Evolutionary conservation across 2,113 vertebrate genomes (phyloP), one percentile per base, ranked within the genome.

Genomic region (Myodes glareolus): DNA sequence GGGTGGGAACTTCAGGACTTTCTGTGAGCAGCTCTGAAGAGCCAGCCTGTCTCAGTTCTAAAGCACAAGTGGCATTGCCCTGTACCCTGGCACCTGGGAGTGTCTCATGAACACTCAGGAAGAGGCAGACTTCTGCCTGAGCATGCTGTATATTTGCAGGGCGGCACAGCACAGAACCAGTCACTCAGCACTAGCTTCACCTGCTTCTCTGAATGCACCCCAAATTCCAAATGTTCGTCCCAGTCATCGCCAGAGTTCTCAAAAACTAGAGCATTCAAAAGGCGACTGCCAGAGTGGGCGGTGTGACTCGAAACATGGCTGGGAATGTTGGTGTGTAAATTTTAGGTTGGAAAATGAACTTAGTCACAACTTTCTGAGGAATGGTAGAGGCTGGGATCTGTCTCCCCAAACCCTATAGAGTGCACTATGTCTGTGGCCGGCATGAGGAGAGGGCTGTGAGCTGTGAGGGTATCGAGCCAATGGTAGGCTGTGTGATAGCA

Each of bases 51-150:
- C 45, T 31, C 3, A 4, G 25, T 27, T 50, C 65, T 81, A 39
- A 0, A 1, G 3, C 6, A 0, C 0, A 0, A 6, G 0, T 39
- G 0, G 0, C 76, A 13, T 63, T 16, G 39, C 88, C 94, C 65
- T 47, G 1, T 47, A 0, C 29, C n/a, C 5, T 19, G 23, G 68
- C 45, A n/a, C 45, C 36, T 70, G 76, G 76, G 61, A 85, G 88
- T 73, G 96, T 29, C 61, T 27, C 29, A n/a, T 21, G 14, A 11
- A 4, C 47, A 39, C 45, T 92, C 88, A 77, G 50, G 39, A 67
- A 67, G 94, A 91, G 84, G 42, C 31, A n/a, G 88, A 29, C 36
- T 55, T 94, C 63, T 29, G 77, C 36, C 84, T 13, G 13, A 3
- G 58, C 31, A 7, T 33, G 67, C 21, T 0, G 33, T 5, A 42